Evolutionary conservation across 2,888 invertebrate genomes (phyloP).

Genomic region (Patella ulyssiponensis): DNA sequence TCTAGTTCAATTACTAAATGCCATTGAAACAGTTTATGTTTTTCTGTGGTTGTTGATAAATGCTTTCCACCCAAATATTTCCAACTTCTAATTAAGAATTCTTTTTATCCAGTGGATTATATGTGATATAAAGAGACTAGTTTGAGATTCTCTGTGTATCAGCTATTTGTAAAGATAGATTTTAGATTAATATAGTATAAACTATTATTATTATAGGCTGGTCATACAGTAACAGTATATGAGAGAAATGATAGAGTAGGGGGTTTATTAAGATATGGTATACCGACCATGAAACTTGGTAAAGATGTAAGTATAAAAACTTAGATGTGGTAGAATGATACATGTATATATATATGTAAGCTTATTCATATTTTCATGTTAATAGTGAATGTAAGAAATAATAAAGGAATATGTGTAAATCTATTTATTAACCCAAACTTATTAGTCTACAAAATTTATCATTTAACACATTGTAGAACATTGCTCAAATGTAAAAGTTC

Average conservation of each 20-base stretch:
- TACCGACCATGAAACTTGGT: conserved; percentile 98
- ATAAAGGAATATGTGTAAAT: too few relatives aligned
- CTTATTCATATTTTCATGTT: too few relatives aligned
- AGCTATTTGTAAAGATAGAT: not conserved
- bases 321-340: too few relatives aligned
- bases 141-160: too few relatives aligned
- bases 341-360: too few relatives aligned
- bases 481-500: not conserved
- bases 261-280: conserved; percentile 96
- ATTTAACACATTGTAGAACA: not conserved
- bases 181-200: not conserved
- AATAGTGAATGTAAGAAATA: too few relatives aligned
- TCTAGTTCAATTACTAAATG: too few relatives aligned
- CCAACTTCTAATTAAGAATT: not conserved
- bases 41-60: too few relatives aligned
- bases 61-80: too few relatives aligned
- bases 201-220: conserved; percentile 77
- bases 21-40: too few relatives aligned
- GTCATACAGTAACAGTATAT: conserved; percentile 95
- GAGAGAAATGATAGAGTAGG: conserved; percentile 97
- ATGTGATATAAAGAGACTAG: too few relatives aligned
- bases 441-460: not conserved
- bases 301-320: conserved; percentile 80
- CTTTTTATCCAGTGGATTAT: not conserved
- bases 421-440: too few relatives aligned